These are phyloP conservation scores for Schizotus pectinicornis DNA, from an alignment of 2,888 invertebrate genomes.

Conservation along the genomic window DNA sequence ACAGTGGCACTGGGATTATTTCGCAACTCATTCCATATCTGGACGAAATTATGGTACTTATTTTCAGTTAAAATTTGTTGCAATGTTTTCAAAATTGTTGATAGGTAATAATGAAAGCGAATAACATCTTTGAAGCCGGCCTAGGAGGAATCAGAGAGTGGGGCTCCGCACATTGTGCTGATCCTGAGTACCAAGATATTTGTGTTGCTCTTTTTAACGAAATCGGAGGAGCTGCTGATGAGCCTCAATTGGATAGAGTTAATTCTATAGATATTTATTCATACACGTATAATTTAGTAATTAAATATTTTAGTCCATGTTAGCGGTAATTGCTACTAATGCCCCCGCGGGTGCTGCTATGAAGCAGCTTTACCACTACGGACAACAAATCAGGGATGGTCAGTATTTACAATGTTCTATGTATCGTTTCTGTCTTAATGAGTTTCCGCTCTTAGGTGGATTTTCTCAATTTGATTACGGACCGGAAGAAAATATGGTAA, in stretches of 20 bases:
- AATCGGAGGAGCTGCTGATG: background rate
- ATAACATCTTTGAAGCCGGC: background rate
- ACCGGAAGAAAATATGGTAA: background rate
- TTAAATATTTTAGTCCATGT: slow-evolving; percentile 1
- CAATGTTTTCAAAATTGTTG: too few relatives aligned
- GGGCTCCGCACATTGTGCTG: background rate
- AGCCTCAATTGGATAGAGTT: background rate
- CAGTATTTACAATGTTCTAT: too few relatives aligned
- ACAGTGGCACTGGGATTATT: background rate
- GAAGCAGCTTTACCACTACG: slow-evolving; percentile 17
- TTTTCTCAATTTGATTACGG: background rate
- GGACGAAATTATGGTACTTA: slow-evolving; percentile 31
- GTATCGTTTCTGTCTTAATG: too few relatives aligned
- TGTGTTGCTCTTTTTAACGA: background rate
- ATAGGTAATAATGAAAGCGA: background rate
- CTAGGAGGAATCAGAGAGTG: background rate
- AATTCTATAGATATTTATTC: background rate
- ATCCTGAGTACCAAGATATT: background rate
- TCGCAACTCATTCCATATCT: background rate
- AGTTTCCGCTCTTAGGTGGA: background rate
- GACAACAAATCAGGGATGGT: slow-evolving; percentile 10
- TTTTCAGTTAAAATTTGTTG: background rate
- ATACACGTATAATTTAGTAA: too few relatives aligned
- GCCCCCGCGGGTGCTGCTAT: slow-evolving; percentile 8
- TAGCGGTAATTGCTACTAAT: slow-evolving; percentile 15